A percentile compares a stretch with the other conserved stretches of the same genome.
Evolutionary conservation across 2,113 vertebrate species (phyloP).

Genomic region (Lonchura striata): DNA sequence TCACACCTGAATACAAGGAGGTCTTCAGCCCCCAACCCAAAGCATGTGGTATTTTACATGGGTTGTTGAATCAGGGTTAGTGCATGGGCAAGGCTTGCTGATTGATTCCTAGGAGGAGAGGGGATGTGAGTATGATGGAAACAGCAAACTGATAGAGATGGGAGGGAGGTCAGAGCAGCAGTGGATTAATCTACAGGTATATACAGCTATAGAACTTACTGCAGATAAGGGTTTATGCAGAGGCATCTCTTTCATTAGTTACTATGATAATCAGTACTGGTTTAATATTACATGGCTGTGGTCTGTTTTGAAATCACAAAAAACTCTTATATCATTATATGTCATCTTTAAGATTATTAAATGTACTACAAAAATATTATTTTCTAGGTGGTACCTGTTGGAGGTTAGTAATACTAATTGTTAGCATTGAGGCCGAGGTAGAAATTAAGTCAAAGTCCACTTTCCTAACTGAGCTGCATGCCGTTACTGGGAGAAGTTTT

Average conservation of each 20-base stretch:
- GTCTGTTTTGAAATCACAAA: conserved; percentile 33
- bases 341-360: conserved; percentile 7
- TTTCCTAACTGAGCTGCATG: neutral
- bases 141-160: neutral
- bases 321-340: neutral
- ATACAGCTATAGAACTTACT: neutral
- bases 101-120: neutral
- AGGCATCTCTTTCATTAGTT: conserved; percentile 8
- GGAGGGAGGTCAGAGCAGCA: neutral
- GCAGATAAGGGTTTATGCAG: conserved; percentile 1
- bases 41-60: neutral
- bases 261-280: neutral
- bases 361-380: neutral
- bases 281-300: neutral
- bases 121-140: neutral
- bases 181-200: neutral
- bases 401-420: neutral
- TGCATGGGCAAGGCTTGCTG: neutral
- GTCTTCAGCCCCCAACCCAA: neutral
- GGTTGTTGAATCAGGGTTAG: neutral
- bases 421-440: neutral
- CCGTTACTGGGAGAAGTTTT: neutral
- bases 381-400: neutral
- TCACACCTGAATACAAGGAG: neutral
- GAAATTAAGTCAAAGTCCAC: accelerated